These are phyloP conservation scores for Anser brachyrhynchus DNA, from an alignment of 2,113 vertebrate genomes.

Conservation along the genomic window DNA sequence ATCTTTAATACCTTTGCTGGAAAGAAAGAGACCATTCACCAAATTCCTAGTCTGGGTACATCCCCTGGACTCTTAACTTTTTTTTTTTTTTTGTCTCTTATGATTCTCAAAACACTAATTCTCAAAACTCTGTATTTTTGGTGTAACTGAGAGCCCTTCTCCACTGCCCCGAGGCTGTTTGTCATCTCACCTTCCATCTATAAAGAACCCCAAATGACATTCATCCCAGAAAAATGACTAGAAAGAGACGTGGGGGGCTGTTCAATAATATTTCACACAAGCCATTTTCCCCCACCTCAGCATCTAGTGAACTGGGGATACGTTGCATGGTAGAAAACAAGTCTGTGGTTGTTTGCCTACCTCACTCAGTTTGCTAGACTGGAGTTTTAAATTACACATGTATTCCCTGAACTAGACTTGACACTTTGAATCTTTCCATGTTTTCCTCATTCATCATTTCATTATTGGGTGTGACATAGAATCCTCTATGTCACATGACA, in stretches of 20 bases:
- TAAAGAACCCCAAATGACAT: neutral
- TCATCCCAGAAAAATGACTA: neutral
- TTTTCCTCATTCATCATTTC: neutral
- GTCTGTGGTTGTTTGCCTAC: neutral
- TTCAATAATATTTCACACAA: neutral
- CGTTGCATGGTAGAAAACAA: neutral
- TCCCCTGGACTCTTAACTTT: neutral
- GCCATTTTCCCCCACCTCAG: neutral
- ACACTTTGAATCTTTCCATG: neutral
- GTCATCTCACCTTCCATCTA: conserved; percentile 17
- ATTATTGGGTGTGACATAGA: neutral
- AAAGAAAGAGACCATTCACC: neutral
- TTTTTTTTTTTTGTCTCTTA: neutral
- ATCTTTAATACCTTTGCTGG: neutral
- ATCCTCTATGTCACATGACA: neutral
- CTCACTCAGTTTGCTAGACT: neutral
- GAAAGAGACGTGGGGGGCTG: accelerated
- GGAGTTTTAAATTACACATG: neutral
- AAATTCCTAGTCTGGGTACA: neutral
- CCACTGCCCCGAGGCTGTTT: neutral
- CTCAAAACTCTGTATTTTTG: neutral
- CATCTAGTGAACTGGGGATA: neutral
- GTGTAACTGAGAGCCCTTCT: neutral
- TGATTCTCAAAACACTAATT: neutral
- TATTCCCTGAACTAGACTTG: conserved; percentile 25